Percentiles rank a stretch among this genome's conserved stretches.
These are phyloP conservation scores for Vespertilio murinus DNA, from an alignment of 2,797 vertebrate genomes.

Conservation along the genomic window DNA sequence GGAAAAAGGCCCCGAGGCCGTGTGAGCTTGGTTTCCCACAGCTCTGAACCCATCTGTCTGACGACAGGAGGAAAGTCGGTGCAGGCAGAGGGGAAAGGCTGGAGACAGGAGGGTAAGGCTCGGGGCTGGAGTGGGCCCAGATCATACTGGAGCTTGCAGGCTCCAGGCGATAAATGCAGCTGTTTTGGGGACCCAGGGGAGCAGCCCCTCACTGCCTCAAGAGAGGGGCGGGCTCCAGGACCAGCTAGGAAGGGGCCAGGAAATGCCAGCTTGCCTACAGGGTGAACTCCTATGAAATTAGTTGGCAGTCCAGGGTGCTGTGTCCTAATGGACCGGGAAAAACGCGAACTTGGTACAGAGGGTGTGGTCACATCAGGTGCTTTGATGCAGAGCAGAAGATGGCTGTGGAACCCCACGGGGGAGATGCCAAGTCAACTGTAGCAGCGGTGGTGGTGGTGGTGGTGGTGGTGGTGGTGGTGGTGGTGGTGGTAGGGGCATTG, in stretches of 20 bases:
- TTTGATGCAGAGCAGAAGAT: not conserved
- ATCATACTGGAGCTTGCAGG: fast-evolving
- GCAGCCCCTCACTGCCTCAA: not conserved
- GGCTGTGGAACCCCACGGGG: not conserved
- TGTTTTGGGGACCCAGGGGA: fast-evolving
- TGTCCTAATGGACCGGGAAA: not conserved
- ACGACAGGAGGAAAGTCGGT: not conserved
- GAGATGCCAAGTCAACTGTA: not conserved
- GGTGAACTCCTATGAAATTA: not conserved
- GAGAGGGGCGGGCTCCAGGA: not conserved
- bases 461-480: no score
- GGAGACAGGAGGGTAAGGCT: not conserved
- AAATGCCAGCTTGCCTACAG: not conserved
- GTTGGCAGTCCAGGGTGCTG: not conserved
- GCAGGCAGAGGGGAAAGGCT: not conserved
- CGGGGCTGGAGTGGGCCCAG: not conserved
- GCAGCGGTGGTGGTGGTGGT: not conserved
- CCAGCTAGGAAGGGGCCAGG: not conserved
- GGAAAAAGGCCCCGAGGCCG: not conserved
- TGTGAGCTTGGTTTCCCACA: not conserved
- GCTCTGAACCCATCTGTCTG: not conserved
- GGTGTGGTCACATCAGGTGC: not conserved
- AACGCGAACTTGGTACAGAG: not conserved
- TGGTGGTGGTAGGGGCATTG: no score
- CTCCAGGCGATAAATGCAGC: fast-evolving